Percentiles rank a stretch among this genome's conserved stretches.
Conservation (phyloP, 1,140 invertebrate species). For the Hirudo medicinalis region DNA sequence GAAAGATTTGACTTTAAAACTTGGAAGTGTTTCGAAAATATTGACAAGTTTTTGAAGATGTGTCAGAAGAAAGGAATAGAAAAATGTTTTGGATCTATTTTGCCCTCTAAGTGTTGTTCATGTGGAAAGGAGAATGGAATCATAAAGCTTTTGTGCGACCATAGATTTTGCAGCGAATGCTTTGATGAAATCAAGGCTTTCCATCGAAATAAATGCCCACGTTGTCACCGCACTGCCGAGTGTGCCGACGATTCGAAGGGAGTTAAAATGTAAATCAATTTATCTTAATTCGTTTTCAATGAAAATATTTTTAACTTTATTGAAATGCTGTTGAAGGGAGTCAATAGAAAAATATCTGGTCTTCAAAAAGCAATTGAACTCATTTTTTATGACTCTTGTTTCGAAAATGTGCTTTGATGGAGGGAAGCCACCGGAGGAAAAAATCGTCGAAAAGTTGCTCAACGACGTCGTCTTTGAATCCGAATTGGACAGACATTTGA, state of each 20-base stretch:
- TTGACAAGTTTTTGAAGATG: slow-evolving; percentile 29
- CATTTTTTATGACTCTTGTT: slow-evolving; percentile 34
- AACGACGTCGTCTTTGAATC: slow-evolving; percentile 26
- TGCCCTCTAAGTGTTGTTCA: not conserved
- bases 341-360: slow-evolving; percentile 9
- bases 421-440: slow-evolving; percentile 27
- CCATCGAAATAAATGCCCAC: not conserved
- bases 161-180: not conserved
- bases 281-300: not conserved
- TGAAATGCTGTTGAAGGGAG: slow-evolving; percentile 15
- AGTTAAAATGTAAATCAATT: not conserved
- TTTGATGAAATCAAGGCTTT: not conserved
- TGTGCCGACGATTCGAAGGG: not conserved
- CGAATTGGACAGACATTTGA: slow-evolving; percentile 15
- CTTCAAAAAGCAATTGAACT: slow-evolving; percentile 29
- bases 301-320: not conserved
- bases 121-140: not conserved
- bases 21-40: slow-evolving; percentile 23
- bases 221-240: not conserved
- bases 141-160: not conserved
- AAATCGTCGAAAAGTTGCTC: slow-evolving; percentile 29
- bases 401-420: slow-evolving; percentile 31
- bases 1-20: slow-evolving; percentile 25
- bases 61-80: slow-evolving; percentile 26
- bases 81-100: slow-evolving; percentile 26